phyloP scores from a whole-genome alignment of 2,113 vertebrate species.

The Shinisaurus crocodilurus region DNA sequence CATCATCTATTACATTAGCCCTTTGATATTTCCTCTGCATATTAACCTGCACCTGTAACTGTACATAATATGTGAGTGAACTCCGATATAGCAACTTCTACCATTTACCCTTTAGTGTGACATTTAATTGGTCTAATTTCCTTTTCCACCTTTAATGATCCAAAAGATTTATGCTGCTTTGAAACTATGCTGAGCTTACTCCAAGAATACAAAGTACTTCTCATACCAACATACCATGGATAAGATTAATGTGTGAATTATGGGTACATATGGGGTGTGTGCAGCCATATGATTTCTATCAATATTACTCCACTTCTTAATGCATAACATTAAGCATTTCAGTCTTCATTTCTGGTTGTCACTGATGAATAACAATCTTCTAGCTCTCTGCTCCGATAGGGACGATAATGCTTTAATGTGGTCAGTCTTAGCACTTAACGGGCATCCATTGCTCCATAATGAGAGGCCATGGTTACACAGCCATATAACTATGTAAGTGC shows the following conservation, averaged over 20 bases:
- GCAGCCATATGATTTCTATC: neutral
- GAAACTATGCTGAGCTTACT: neutral
- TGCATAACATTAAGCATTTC: neutral
- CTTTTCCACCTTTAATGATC: conserved; percentile 22
- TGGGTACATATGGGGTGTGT: neutral
- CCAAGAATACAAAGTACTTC: conserved; percentile 4
- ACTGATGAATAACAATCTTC: conserved; percentile 1
- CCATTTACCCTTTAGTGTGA: neutral
- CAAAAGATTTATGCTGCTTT: neutral
- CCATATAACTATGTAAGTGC: neutral
- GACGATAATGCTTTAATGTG: neutral
- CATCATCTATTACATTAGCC: conserved; percentile 3
- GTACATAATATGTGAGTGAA: neutral
- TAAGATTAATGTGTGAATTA: neutral
- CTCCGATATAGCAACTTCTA: neutral
- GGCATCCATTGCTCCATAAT: neutral
- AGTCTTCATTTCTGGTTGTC: neutral
- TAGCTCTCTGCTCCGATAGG: neutral
- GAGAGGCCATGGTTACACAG: neutral
- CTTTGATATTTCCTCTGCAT: conserved; percentile 33
- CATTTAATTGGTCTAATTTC: conserved; percentile 35
- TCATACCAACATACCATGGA: neutral
- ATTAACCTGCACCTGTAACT: conserved; percentile 35
- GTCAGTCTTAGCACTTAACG: neutral
- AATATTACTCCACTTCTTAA: conserved; percentile 23